phyloP scores from a whole-genome alignment of 2,797 vertebrate genomes.

The Malurus splendens region DNA sequence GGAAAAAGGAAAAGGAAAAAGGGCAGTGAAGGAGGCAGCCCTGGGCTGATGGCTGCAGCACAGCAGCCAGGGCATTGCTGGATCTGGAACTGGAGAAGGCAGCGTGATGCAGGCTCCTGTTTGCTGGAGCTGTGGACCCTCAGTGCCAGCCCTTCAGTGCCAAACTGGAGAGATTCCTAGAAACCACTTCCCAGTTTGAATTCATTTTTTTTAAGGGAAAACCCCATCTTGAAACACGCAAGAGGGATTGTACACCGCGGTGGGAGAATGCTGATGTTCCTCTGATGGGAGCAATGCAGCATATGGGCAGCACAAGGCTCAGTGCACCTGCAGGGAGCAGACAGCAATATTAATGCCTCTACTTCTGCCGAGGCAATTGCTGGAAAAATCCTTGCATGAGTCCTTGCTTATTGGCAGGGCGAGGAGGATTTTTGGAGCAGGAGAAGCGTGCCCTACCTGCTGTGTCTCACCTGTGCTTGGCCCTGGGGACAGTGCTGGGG shows the following conservation, averaged over 20 bases:
- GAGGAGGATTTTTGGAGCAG: not conserved
- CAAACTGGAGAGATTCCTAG: not conserved
- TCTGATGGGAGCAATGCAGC: not conserved
- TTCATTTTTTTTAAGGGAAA: not conserved
- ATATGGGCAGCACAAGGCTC: not conserved
- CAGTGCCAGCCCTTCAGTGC: not conserved
- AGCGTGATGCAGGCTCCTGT: not conserved
- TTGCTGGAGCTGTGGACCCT: not conserved
- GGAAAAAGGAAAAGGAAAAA: not conserved
- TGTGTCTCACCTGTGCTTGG: not conserved
- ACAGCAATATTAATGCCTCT: not conserved
- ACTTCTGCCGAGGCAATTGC: not conserved
- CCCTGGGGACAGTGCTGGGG: not conserved
- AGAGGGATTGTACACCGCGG: not conserved
- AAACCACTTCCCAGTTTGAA: not conserved
- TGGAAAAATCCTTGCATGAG: not conserved
- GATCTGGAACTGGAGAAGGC: not conserved
- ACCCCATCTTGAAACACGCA: not conserved
- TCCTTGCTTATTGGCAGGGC: not conserved
- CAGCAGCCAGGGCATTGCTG: rapidly evolving
- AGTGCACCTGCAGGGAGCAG: not conserved
- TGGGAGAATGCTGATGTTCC: not conserved
- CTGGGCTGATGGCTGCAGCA: not conserved
- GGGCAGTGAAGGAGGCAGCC: not conserved
- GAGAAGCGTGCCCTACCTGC: not conserved